Evolutionary conservation across 1,140 invertebrate genomes (phyloP), one percentile per base, ranked within the genome.

Genomic region (Pantala flavescens): DNA sequence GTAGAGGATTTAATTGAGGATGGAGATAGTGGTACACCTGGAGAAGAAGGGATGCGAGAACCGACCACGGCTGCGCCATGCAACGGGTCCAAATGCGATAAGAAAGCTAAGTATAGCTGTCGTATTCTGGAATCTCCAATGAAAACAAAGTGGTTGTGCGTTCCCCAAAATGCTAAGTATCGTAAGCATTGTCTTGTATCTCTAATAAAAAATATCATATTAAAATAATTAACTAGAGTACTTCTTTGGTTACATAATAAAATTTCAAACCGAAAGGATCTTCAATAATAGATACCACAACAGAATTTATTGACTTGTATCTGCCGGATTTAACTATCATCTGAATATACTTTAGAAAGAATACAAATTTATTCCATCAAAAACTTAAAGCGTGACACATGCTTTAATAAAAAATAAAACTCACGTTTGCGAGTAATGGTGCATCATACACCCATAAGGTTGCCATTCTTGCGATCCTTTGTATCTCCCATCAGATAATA

Each of bases 361-460:
- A 36, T 36, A 5, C 3, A 36, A 36, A 36, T 5, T 36, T 36
- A 36, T 9, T 36, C 9, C 28, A 36, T 9, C 28, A 36, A 5
- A 36, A 36, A 24, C 12, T 43, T 72, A 28, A 75, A 43, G 3
- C 16, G 76, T 24, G 16, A 74, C 74, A 76, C 28, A 42, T 10
- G 23, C 7, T 71, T 16, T 24, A 10, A 24, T 24, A 28, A 71
- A 43, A 19, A 74, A 28, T 1, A 11, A 42, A 24, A 83, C 87
- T 90, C 88, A 97, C 96, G 89, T 90, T 86, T 93, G 91, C 5
- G 90, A 91, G 81, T 98, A 98, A 79, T 91, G 90, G 81, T 98
- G 96, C 83, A 98, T 89, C 96, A 98, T 98, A 82, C 97, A 98
- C 0, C 97, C 96, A 83, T 96, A 97, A 0, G 97, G 96, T 82